Evolutionary conservation across 2,113 vertebrate species (phyloP).

Genomic region (Turnix velox): DNA sequence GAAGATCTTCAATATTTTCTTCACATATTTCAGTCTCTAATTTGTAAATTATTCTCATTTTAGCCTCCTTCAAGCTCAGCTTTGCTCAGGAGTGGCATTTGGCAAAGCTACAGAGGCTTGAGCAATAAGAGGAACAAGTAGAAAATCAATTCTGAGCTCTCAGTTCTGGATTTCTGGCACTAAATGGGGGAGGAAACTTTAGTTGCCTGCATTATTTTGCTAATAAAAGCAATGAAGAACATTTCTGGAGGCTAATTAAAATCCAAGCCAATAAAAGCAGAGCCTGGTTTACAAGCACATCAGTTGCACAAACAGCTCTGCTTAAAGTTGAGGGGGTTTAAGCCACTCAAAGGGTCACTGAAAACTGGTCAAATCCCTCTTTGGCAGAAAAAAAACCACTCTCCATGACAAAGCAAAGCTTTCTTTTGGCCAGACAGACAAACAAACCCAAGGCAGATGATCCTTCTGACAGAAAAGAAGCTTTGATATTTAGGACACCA

Average conservation of each 20-base stretch:
- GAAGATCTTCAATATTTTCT: fast-evolving
- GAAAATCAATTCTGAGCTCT: too few relatives aligned
- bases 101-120: neutral
- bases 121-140: neutral
- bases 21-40: neutral
- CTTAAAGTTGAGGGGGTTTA: neutral
- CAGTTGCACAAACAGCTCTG: neutral
- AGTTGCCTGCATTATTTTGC: neutral
- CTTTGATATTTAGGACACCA: neutral
- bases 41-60: neutral
- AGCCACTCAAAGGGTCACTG: neutral
- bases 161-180: neutral
- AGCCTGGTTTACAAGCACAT: neutral
- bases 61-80: neutral
- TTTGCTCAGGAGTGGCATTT: neutral
- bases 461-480: neutral
- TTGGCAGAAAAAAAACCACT: neutral
- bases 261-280: slow-evolving; percentile 19
- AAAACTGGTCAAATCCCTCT: neutral
- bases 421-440: neutral
- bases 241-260: slow-evolving; percentile 14
- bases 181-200: fast-evolving
- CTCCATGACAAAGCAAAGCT: neutral
- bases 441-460: neutral
- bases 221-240: neutral